Evolutionary conservation across 2,113 vertebrate genomes (phyloP).

Genomic region (Neolamprologus modestus): DNA sequence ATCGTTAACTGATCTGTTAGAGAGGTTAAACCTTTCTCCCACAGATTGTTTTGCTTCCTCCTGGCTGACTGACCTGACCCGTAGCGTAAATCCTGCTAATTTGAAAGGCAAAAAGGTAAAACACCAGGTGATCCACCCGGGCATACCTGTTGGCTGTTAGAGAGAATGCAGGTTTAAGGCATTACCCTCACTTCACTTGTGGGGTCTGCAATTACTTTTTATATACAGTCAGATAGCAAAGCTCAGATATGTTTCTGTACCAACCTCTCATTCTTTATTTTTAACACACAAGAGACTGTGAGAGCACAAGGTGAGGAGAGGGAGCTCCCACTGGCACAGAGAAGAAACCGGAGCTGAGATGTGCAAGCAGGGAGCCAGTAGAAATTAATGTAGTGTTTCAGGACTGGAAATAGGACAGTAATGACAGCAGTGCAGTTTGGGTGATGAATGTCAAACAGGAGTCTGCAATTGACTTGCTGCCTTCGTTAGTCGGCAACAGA

Average conservation of each 20-base stretch:
- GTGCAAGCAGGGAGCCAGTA: neutral
- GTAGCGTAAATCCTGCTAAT: neutral
- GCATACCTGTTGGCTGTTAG: neutral
- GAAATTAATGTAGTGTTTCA: neutral
- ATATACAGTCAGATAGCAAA: neutral
- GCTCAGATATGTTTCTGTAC: neutral
- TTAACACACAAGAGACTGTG: neutral
- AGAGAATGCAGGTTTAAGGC: neutral
- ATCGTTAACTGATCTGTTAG: fast-evolving
- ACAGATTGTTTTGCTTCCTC: neutral
- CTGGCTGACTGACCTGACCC: neutral
- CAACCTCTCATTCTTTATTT: neutral
- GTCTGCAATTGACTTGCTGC: neutral
- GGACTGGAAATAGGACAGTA: neutral
- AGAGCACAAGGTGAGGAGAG: neutral
- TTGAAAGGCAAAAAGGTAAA: fast-evolving
- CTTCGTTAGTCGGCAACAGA: neutral
- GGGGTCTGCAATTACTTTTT: neutral
- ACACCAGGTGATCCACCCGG: neutral
- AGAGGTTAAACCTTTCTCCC: neutral
- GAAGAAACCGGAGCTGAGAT: neutral
- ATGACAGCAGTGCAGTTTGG: neutral
- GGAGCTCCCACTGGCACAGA: neutral
- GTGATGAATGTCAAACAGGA: neutral
- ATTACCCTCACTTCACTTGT: neutral